A percentile compares a stretch with the other conserved stretches of the same genome.
Conservation (phyloP, 2,113 vertebrate species). For the Pao palembangensis region DNA sequence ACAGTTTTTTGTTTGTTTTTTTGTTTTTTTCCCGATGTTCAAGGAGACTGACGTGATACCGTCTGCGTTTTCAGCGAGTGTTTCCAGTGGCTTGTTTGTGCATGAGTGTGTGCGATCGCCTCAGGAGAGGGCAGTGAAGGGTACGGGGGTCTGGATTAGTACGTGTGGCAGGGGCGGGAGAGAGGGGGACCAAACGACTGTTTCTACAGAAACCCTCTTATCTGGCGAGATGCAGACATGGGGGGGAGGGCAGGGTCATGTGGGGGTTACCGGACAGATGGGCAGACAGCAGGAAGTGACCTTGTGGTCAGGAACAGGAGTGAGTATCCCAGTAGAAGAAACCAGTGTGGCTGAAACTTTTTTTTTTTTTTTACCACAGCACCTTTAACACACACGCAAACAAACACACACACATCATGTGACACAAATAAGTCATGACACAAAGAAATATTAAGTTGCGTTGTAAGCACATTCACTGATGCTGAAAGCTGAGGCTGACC, state of each 20-base stretch:
- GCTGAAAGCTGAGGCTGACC: slow-evolving; percentile 54
- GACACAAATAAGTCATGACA: slow-evolving; percentile 70
- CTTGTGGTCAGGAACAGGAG: slow-evolving; percentile 66
- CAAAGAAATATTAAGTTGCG: slow-evolving; percentile 56
- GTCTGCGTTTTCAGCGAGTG: slow-evolving; percentile 13
- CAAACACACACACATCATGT: slow-evolving; percentile 39
- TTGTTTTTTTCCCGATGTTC: slow-evolving; percentile 14
- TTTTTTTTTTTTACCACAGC: slow-evolving; percentile 15
- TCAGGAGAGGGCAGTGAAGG: slow-evolving; percentile 36
- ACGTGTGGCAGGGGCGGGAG: slow-evolving; percentile 37
- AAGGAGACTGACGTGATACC: slow-evolving; percentile 39
- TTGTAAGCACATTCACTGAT: slow-evolving; percentile 60
- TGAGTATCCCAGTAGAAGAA: slow-evolving; percentile 27
- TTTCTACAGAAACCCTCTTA: slow-evolving; percentile 68
- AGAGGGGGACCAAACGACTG: slow-evolving; percentile 35
- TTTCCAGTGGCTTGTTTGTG: slow-evolving; percentile 10
- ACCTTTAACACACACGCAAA: slow-evolving; percentile 18
- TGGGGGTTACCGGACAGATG: slow-evolving; percentile 81
- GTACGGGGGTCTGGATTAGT: slow-evolving; percentile 54
- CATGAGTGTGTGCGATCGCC: slow-evolving; percentile 10
- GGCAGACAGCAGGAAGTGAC: slow-evolving; percentile 75
- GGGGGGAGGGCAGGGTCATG: slow-evolving; percentile 60
- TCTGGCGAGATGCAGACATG: slow-evolving; percentile 59
- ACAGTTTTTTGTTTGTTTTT: background rate
- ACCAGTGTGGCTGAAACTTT: background rate